Conservation (phyloP, 37 sponge, comb jelly and placozoan species). For the Spongilla lacustris region DNA sequence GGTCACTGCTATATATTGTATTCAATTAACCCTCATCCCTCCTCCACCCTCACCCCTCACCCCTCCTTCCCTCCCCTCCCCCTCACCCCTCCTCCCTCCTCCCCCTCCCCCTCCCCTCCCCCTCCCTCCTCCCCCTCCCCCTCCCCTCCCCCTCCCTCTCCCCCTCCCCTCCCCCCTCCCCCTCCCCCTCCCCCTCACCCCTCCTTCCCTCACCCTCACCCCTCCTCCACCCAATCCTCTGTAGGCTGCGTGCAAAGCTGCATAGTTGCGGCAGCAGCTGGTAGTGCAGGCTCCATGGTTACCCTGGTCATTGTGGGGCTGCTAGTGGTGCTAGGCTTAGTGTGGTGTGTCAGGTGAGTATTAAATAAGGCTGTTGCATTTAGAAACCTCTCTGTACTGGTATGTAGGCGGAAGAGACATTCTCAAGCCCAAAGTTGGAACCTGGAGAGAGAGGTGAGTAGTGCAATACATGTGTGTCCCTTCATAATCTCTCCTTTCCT, state of each 20-base stretch:
- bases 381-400: background rate
- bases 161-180: too few species aligned
- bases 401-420: background rate
- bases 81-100: too few species aligned
- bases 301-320: background rate
- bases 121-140: too few species aligned
- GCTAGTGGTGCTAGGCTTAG: background rate
- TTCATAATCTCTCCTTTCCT: background rate
- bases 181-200: too few species aligned
- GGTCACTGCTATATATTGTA: too few species aligned
- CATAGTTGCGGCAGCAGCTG: background rate
- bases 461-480: background rate
- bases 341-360: background rate
- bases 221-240: too few species aligned
- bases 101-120: too few species aligned
- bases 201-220: too few species aligned
- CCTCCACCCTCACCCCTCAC: too few species aligned
- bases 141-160: too few species aligned
- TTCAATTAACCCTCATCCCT: background rate
- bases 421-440: background rate
- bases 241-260: too few species aligned
- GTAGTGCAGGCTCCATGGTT: background rate
- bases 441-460: background rate
- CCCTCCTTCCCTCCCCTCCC: too few species aligned
- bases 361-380: background rate